Evolutionary conservation across 2,888 invertebrate species (phyloP).

Genomic region (Limnephilus auricula): DNA sequence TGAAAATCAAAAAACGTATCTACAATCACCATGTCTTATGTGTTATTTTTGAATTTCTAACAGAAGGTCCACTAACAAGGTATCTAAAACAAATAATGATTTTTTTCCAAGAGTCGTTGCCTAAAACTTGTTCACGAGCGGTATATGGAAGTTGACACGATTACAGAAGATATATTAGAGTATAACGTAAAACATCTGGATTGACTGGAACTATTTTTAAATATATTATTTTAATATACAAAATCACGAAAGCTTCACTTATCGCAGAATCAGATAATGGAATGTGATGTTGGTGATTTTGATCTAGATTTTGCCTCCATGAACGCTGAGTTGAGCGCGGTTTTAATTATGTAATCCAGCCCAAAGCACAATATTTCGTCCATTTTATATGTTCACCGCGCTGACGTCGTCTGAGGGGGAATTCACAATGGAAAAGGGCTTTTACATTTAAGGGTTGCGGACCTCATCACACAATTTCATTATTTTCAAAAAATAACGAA

Average conservation of each 20-base stretch:
- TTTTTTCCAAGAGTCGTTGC: not conserved
- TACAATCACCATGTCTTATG: too few species aligned
- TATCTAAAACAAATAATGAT: not conserved
- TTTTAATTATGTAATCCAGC: conserved; percentile 34
- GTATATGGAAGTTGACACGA: not conserved
- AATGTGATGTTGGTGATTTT: not conserved
- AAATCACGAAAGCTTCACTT: not conserved
- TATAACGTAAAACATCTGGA: not conserved
- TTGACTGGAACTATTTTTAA: not conserved
- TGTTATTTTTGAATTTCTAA: too few species aligned
- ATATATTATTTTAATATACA: not conserved
- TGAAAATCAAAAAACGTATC: too few species aligned
- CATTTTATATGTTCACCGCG: conserved; percentile 9
- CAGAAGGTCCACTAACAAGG: too few species aligned
- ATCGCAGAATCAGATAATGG: not conserved
- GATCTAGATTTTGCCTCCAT: not conserved
- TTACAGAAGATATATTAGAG: not conserved
- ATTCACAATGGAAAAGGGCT: conserved; percentile 2
- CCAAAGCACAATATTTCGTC: conserved; percentile 28
- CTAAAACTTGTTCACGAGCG: not conserved
- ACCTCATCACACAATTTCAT: not conserved
- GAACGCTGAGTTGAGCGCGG: conserved; percentile 8
- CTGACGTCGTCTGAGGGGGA: conserved; percentile 10
- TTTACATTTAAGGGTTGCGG: not conserved
- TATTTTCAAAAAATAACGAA: not conserved